Evolutionary conservation across 1,140 invertebrate species (phyloP).

Genomic region (Caenorhabditis tropicalis): DNA sequence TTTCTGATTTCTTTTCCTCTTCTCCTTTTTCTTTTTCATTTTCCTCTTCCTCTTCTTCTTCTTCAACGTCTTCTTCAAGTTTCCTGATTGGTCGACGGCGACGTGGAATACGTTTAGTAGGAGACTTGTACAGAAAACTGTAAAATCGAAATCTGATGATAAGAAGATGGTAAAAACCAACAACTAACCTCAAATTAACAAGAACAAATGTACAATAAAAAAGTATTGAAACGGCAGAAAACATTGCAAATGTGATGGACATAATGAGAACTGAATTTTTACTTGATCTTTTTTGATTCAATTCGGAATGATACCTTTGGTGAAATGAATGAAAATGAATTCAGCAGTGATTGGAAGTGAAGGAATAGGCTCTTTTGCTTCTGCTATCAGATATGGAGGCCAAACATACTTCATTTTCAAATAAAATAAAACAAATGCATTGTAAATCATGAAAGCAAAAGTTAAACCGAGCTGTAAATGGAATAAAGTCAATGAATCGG

Average conservation of each 20-base stretch:
- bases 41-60: neutral
- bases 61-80: neutral
- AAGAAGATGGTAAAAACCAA: neutral
- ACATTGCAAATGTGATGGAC: neutral
- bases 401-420: neutral
- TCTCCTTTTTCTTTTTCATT: neutral
- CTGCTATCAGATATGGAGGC: neutral
- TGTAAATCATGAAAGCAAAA: neutral
- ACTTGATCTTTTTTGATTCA: no score
- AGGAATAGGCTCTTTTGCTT: neutral
- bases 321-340: neutral
- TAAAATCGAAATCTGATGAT: neutral
- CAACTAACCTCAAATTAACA: neutral
- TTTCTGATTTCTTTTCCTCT: neutral
- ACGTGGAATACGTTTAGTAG: neutral
- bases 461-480: neutral
- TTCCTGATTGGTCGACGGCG: neutral
- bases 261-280: neutral
- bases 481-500: neutral
- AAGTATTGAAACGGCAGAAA: neutral
- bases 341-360: neutral
- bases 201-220: neutral
- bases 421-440: neutral
- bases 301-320: neutral
- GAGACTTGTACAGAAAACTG: neutral